phyloP scores from a whole-genome alignment of 2,113 vertebrate species.

The Barnardius zonarius region DNA sequence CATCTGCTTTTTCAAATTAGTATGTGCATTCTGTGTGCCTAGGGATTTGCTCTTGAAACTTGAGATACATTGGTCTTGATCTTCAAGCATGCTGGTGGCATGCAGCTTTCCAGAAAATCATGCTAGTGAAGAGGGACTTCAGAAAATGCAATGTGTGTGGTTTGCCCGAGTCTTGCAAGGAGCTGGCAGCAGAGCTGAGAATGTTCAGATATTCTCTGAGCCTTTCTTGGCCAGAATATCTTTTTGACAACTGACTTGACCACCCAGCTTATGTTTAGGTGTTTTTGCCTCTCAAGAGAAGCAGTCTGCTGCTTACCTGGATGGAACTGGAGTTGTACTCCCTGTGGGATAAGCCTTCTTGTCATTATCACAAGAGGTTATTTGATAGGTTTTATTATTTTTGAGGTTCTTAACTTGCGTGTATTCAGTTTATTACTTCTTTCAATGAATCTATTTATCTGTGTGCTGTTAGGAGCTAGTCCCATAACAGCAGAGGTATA shows the following conservation, averaged over 20 bases:
- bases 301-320: neutral
- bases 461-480: neutral
- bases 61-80: neutral
- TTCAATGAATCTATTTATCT: neutral
- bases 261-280: neutral
- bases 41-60: neutral
- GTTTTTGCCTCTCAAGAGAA: neutral
- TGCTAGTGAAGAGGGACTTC: neutral
- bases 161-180: neutral
- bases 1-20: neutral
- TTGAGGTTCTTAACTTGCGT: neutral
- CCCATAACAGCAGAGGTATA: neutral
- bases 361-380: neutral
- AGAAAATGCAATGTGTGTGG: neutral
- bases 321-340: neutral
- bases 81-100: neutral
- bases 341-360: neutral
- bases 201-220: neutral
- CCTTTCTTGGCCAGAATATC: neutral
- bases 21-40: neutral
- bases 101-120: neutral
- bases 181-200: neutral
- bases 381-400: neutral
- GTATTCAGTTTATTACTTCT: neutral
- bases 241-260: neutral